Percentiles rank a stretch among this genome's conserved stretches.
Conservation (phyloP, 1,140 invertebrate species). For the Campoletis sonorensis region DNA sequence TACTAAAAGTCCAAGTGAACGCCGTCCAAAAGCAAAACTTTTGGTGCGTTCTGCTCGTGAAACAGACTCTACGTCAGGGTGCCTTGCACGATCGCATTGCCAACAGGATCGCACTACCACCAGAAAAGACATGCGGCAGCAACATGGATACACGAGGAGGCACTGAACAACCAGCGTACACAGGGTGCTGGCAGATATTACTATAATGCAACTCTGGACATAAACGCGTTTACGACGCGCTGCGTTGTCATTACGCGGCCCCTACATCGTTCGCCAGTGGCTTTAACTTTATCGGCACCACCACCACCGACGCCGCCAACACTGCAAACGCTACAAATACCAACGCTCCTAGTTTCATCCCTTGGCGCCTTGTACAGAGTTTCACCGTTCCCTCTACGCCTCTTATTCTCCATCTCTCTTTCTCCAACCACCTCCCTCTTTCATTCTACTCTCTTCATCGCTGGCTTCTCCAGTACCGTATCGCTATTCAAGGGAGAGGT, state of each 20-base stretch:
- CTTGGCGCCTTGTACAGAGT: slow-evolving; percentile 50
- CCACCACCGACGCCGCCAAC: slow-evolving; percentile 56
- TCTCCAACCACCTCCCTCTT: background rate
- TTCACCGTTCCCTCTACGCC: slow-evolving; percentile 40
- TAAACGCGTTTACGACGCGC: slow-evolving; percentile 77
- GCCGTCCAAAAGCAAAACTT: slow-evolving; percentile 47
- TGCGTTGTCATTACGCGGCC: slow-evolving; percentile 76
- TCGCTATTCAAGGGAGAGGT: slow-evolving; percentile 16
- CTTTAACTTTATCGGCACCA: slow-evolving; percentile 75
- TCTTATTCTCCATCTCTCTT: slow-evolving; percentile 31
- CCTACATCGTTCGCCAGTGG: slow-evolving; percentile 72
- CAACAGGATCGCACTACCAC: background rate
- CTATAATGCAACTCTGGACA: slow-evolving; percentile 76
- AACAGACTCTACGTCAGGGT: slow-evolving; percentile 18
- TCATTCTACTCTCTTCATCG: background rate
- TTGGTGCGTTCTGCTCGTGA: slow-evolving; percentile 45
- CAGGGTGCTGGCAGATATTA: slow-evolving; percentile 72
- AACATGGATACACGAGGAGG: slow-evolving; percentile 57
- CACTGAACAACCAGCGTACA: slow-evolving; percentile 59
- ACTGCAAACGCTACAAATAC: slow-evolving; percentile 35
- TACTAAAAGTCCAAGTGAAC: slow-evolving; percentile 37
- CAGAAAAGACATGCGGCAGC: slow-evolving; percentile 59
- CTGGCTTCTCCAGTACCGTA: background rate
- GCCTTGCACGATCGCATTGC: slow-evolving; percentile 5
- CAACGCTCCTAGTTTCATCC: slow-evolving; percentile 40